Evolutionary conservation across 2,113 vertebrate genomes (phyloP), one percentile per base, ranked within the genome.

Genomic region (Percopsis transmontana): DNA sequence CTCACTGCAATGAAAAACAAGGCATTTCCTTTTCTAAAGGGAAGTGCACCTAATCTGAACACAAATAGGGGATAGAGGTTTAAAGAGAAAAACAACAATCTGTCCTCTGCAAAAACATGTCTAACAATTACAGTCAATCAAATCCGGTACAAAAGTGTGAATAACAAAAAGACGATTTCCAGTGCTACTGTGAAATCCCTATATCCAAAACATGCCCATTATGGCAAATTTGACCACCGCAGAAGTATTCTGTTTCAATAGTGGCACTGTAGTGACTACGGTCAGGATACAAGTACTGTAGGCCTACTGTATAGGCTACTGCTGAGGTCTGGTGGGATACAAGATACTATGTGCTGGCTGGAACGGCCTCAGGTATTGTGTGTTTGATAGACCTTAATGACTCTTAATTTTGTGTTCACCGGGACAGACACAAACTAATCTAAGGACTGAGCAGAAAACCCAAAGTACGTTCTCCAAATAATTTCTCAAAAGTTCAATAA

Each of bases 291-390:
- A 19, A 67, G 68, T 76, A 72, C 10, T 18, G 16, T 55, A n/a
- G 83, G 87, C 83, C 85, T 87, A 87, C 84, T 78, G 77, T 83
- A 83, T 76, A 48, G 78, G 81, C 78, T 85, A 82, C 27, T 85
- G 80, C 61, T 62, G 82, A 85, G 84, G 77, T 79, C 20, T 47
- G 39, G 68, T 77, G n/a, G n/a, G n/a, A 33, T 33, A 33, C 27
- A 33, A 33, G 27, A 33, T 33, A 7, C 27, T 33, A 7, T 33
- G 5, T 33, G 7, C 27, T 33, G 27, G 27, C 27, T n/a, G 76
- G 66, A 59, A 40, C 19, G 59, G 77, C 83, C 83, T 73, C 84
- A 87, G 85, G 86, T 85, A 83, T 85, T 86, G 82, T 76, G 85
- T 90, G 87, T 73, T 82, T 71, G 51, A 74, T 83, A 84, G 81